phyloP scores from a whole-genome alignment of 2,113 vertebrate genomes.

The Nycticryphes semicollaris region DNA sequence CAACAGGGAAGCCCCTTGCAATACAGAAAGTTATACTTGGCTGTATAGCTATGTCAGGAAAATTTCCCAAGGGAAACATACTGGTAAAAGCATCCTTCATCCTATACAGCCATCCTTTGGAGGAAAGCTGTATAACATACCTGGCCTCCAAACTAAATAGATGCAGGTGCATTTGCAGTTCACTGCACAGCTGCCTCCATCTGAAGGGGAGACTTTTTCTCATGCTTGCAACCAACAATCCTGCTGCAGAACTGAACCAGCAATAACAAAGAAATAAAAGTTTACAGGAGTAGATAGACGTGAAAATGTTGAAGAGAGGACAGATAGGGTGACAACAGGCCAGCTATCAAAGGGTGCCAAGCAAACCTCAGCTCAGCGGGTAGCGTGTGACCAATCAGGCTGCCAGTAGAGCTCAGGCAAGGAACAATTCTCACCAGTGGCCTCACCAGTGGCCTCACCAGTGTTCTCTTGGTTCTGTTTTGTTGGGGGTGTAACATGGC shows the following conservation, averaged over 20 bases:
- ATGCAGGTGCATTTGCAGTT: not conserved
- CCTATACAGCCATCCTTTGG: not conserved
- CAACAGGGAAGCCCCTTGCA: not conserved
- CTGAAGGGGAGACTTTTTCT: not conserved
- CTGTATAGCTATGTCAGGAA: not conserved
- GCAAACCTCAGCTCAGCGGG: not conserved
- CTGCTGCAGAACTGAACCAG: not conserved
- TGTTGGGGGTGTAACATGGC: not conserved
- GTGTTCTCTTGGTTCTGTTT: fast-evolving
- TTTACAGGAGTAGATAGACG: not conserved
- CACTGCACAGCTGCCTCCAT: not conserved
- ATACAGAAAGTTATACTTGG: not conserved
- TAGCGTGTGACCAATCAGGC: not conserved
- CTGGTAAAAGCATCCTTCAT: not conserved
- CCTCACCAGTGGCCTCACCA: not conserved
- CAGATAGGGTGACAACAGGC: not conserved
- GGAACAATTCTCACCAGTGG: not conserved
- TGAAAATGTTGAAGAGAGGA: not conserved
- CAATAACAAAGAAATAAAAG: not conserved
- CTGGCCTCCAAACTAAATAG: not conserved
- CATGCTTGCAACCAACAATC: not conserved
- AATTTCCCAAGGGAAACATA: not conserved
- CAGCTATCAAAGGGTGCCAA: not conserved
- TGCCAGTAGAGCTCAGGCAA: not conserved
- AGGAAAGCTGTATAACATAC: not conserved